These are phyloP conservation scores for Crenichthys baileyi DNA, from an alignment of 2,797 vertebrate species.

Conservation along the genomic window DNA sequence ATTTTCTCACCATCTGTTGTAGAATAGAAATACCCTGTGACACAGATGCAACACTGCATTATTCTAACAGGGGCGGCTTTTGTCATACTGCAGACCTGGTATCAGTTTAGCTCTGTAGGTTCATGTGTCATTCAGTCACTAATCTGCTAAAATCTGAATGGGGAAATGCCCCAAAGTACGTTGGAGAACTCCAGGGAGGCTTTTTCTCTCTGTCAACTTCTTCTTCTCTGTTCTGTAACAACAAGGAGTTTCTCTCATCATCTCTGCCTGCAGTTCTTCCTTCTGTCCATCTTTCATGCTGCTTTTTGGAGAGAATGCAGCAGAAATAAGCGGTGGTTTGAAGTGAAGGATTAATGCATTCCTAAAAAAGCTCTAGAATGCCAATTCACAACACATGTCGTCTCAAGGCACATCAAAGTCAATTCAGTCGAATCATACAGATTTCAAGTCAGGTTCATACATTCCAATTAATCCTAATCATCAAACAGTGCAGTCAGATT, in stretches of 20 bases:
- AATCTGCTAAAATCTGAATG: too few species aligned
- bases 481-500: too few species aligned
- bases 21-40: not conserved
- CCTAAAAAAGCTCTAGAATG: too few species aligned
- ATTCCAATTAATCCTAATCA: too few species aligned
- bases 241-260: not conserved
- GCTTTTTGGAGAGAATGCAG: conserved; percentile 2
- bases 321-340: conserved; percentile 12
- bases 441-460: too few species aligned
- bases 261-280: not conserved
- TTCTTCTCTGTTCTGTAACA: not conserved
- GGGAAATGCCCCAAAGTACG: too few species aligned
- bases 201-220: not conserved
- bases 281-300: not conserved
- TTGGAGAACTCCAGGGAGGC: not conserved
- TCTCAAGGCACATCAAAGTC: too few species aligned
- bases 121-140: too few species aligned
- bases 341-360: not conserved
- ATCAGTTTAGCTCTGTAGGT: not conserved
- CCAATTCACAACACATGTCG: too few species aligned
- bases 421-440: too few species aligned
- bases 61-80: not conserved
- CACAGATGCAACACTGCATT: not conserved
- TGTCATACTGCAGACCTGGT: not conserved
- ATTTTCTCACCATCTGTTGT: not conserved